Evolutionary conservation across 2,113 vertebrate genomes (phyloP), one percentile per base, ranked within the genome.

Genomic region (Stigmatopora argus): DNA sequence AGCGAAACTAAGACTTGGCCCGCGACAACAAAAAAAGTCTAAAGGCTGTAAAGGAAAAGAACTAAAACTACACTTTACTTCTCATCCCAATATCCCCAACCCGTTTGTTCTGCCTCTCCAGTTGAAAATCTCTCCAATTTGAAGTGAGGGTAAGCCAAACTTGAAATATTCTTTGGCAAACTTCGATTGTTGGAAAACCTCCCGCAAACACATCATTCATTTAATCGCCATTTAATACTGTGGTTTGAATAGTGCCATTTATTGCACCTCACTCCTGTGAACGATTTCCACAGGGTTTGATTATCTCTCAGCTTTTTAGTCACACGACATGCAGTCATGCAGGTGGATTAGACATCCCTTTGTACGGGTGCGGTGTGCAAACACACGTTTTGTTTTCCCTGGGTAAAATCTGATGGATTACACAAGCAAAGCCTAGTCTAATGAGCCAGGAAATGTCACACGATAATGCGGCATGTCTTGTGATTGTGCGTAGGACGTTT

Each of bases 221-320:
- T 34, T 9, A 35, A 13, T 7, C 17, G 3, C 26, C 5, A 2
- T 74, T 74, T 80, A 83, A 80, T 75, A 82, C 68, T 74, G 68
- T 68, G 57, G 64, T 72, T 31, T 56, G 13, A 5, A 7, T 64
- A 65, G 62, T 68, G 64, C 77, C 52, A 66, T 80, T 76, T 78
- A 68, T 58, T 15, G 6, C 3, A 68, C 66, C 69, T 48, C 45
- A 71, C 78, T 76, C 75, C 67, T 31, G 77, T 66, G 77, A 71
- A 74, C 61, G 64, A 69, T 81, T 64, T 56, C 73, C 64, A 55
- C 69, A 65, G 70, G 59, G 67, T 71, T 77, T 58, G 66, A 83
- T 83, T 67, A 84, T 77, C 70, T 78, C 66, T 15, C 56, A 26
- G 69, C 66, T 76, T 69, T 78, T 83, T 80, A 72, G 81, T 78